Conservation (phyloP, 2,888 invertebrate species). For the Lepidocyrtinus sp. region DNA sequence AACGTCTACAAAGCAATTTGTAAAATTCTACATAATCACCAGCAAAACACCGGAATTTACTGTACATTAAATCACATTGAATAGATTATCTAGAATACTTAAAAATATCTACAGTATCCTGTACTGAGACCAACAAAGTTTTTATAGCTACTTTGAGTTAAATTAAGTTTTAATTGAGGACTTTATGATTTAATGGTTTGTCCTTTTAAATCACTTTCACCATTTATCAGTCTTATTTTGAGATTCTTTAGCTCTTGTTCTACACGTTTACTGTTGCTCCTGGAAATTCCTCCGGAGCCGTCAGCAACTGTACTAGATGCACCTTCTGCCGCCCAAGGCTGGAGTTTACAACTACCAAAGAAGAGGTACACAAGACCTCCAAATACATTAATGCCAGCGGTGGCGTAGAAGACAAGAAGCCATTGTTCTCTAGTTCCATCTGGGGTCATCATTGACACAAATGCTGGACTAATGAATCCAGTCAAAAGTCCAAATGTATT, state of each 20-base stretch:
- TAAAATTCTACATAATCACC: too few relatives aligned
- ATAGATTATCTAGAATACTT: too few relatives aligned
- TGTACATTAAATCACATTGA: too few relatives aligned
- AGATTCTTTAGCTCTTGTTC: conserved; percentile 47
- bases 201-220: conserved; percentile 55
- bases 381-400: conserved; percentile 72
- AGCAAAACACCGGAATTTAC: too few relatives aligned
- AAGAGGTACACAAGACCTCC: conserved; percentile 72
- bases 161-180: not conserved
- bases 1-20: too few relatives aligned
- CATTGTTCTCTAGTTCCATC: conserved; percentile 73
- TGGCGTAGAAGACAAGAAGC: conserved; percentile 72
- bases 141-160: not conserved
- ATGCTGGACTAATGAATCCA: conserved; percentile 72
- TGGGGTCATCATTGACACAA: conserved; percentile 72
- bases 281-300: too few relatives aligned
- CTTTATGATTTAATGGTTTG: conserved; percentile 28
- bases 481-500: conserved; percentile 73
- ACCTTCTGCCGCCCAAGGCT: conserved; percentile 73
- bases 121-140: too few relatives aligned
- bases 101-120: too few relatives aligned
- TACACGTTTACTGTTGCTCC: conserved; percentile 26
- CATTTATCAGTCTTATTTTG: conserved; percentile 55
- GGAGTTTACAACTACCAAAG: conserved; percentile 73
- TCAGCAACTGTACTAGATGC: too few relatives aligned